Base-by-base conservation (phyloP, 2,888 invertebrate species). In the Pyrrhia umbra region DNA sequence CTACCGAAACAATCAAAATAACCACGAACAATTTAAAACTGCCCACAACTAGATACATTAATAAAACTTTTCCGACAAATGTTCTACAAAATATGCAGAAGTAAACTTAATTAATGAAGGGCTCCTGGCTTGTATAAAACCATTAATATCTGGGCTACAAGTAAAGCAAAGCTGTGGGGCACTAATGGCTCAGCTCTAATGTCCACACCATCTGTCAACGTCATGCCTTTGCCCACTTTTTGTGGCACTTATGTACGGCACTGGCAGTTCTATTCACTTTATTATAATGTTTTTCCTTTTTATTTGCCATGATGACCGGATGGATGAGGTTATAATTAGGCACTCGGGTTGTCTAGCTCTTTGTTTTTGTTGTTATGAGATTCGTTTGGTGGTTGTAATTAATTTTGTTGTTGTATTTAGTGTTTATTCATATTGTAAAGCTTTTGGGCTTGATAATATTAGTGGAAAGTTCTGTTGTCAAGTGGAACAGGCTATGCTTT, bases 121-220 rank as follows among this genome's bases (percentile, higher is more conserved):
- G 60, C 46, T 57, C 20, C 50, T 62, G 49, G 71, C 56, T 54
- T 55, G 62, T 75, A 63, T 68, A 65, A 82, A 84, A 76, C 88
- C 89, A 89, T 90, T 90, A 89, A 90, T 91, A 87, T 86, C 80
- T 81, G 69, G 42, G 54, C 72, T 77, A 76, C 75, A 79, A 84
- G 83, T 83, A 88, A 87, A 90, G 86, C 87, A 90, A 88, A 87
- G 86, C 88, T 87, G 70, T 85, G 83, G 77, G 80, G 83, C 86
- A 80, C 89, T 92, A 92, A 92, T 92, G 91, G 89, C 83, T 77
- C 70, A 76, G 77, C 75, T 72, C 85, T 85, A 88, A 87, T 90
- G 92, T 92, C 90, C 87, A 89, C 90, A 90, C 85, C 85, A 93
- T 93, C 93, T 88, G 88, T 93, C 93, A 93, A 89, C 79, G 93